Evolutionary conservation across 2,113 vertebrate species (phyloP).

Genomic region (Lampris incognitus): DNA sequence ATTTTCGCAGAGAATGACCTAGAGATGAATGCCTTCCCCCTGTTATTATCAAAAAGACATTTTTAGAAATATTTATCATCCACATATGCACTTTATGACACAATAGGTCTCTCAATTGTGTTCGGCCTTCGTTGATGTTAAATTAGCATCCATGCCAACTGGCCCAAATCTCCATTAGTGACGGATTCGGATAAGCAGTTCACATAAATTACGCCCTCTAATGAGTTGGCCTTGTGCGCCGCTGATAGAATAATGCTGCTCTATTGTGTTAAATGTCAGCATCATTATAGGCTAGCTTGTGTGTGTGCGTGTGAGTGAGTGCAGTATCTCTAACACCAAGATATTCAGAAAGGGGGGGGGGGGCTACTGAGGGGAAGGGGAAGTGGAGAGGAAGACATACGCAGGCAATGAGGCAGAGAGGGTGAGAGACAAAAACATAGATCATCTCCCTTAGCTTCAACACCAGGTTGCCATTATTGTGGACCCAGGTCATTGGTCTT

Average conservation of each 20-base stretch:
- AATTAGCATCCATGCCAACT: constrained; percentile 24
- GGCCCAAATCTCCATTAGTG: constrained; percentile 38
- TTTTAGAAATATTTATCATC: constrained; percentile 11
- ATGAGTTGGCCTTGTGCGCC: constrained; percentile 68
- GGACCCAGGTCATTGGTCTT: constrained; percentile 25
- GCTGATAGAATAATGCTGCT: constrained; percentile 50
- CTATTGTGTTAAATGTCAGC: constrained; percentile 71
- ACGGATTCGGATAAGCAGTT: constrained; percentile 42
- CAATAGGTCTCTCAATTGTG: constrained; percentile 33
- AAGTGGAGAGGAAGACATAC: neutral
- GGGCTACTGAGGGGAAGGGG: constrained; percentile 10
- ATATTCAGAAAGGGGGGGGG: constrained; percentile 3
- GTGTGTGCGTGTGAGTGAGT: constrained; percentile 3
- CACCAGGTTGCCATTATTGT: constrained; percentile 21
- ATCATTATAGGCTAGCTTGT: constrained; percentile 51
- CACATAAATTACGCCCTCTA: constrained; percentile 64
- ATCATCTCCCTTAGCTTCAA: constrained; percentile 41
- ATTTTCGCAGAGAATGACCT: constrained; percentile 12
- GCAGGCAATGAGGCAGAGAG: constrained; percentile 3
- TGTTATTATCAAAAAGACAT: constrained; percentile 41
- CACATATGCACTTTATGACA: constrained; percentile 18
- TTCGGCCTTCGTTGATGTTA: constrained; percentile 29
- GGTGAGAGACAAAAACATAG: constrained; percentile 20
- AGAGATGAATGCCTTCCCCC: constrained; percentile 13
- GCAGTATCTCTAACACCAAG: constrained; percentile 21